phyloP scores from a whole-genome alignment of 1,140 invertebrate genomes.

The Philotrypesis tridentata region DNA sequence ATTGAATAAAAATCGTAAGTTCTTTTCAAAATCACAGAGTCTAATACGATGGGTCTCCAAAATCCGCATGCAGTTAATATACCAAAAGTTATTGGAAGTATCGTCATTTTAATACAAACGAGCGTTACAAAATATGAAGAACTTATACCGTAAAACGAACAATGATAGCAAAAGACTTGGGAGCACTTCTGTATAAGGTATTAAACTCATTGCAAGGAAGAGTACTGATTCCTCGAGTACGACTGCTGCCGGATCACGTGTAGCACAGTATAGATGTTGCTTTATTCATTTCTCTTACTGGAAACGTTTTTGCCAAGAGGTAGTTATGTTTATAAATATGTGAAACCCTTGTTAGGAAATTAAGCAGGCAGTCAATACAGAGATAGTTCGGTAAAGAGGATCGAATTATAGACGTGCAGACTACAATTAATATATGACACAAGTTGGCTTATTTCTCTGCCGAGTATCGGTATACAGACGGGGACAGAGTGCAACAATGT shows the following conservation, averaged over 20 bases:
- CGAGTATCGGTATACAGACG: not conserved
- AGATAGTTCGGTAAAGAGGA: not conserved
- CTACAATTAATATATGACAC: not conserved
- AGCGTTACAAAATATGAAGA: not conserved
- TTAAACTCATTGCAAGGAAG: too few relatives aligned
- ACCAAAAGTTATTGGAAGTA: constrained; percentile 54
- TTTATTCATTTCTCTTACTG: not conserved
- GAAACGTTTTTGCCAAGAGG: not conserved
- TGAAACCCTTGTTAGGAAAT: not conserved
- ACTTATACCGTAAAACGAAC: not conserved
- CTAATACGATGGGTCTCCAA: constrained; percentile 54
- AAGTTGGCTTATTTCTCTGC: not conserved
- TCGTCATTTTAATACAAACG: constrained; percentile 42
- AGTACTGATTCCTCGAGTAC: not conserved
- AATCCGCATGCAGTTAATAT: constrained; percentile 57
- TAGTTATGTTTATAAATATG: not conserved
- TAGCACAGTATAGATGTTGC: not conserved
- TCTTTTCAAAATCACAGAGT: constrained; percentile 6
- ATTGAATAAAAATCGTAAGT: constrained; percentile 54
- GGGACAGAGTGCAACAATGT: not conserved
- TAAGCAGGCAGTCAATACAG: not conserved
- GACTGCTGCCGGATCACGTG: not conserved
- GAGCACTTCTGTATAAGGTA: not conserved
- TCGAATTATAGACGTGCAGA: not conserved
- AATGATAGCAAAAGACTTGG: not conserved